Evolutionary conservation across 1,140 invertebrate species (phyloP), one percentile per base, ranked within the genome.

Genomic region (Andricus grossulariae): DNA sequence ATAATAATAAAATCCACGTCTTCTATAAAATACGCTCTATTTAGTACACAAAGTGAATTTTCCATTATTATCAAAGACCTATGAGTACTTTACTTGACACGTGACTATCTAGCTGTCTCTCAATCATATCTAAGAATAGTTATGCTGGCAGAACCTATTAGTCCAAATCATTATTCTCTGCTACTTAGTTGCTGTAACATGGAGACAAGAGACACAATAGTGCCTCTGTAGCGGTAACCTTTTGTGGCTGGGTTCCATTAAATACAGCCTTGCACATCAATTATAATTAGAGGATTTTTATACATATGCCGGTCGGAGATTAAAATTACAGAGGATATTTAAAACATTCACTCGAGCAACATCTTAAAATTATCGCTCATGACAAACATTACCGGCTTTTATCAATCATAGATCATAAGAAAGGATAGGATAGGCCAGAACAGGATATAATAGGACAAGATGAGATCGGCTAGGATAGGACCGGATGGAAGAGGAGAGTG

Each of bases 151-250:
- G 13, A 66, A 32, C 25, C 60, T 66, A 66, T 66, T 66, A 66
- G 25, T 66, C 15, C 39, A 32, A 66, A 66, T 66, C 60, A 66
- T 66, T 66, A 66, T 66, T 39, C 60, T 66, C 60, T 39, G 60
- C 21, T 66, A 16, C 25, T 66, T 66, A 32, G 13, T 16, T 32
- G 32, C 16, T 66, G n/a, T 39, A 39, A 66, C 60, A 39, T 39
- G 3, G 60, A 39, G 21, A 21, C 25, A 39, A 39, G 60, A n/a
- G 32, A 66, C 32, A 66, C 60, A 66, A 66, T 66, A 25, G 60
- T 66, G 60, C 39, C 13, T 66, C 60, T 8, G 60, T 66, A 66
- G 4, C n/a, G n/a, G 15, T 66, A 8, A 6, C 25, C 60, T 66
- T 66, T 66, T 66, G 32, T 66, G 60, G 10, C 25, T 66, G 60